phyloP scores from a whole-genome alignment of 2,113 vertebrate genomes.

The Xenopus borealis region DNA sequence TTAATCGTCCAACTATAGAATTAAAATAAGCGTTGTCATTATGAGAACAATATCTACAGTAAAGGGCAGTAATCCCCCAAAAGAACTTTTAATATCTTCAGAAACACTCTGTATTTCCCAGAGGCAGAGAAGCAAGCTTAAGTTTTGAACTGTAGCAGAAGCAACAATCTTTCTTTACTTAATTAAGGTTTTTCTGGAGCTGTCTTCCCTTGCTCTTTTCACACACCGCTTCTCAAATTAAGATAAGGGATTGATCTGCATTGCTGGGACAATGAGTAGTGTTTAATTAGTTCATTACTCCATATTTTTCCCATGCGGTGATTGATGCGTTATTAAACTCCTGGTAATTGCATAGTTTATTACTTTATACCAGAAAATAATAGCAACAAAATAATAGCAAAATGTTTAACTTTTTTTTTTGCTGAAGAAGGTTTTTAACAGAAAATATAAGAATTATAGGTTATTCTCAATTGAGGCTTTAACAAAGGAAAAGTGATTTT shows the following conservation, averaged over 20 bases:
- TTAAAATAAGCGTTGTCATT: constrained; percentile 2
- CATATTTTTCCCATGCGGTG: constrained; percentile 22
- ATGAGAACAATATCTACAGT: constrained; percentile 8
- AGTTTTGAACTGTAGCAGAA: constrained; percentile 11
- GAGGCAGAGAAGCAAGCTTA: background rate
- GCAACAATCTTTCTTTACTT: constrained; percentile 17
- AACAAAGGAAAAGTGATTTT: no score
- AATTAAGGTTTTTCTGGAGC: constrained; percentile 35
- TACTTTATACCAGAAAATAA: background rate
- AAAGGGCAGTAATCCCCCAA: constrained; percentile 15
- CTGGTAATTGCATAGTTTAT: constrained; percentile 41
- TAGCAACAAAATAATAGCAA: no score
- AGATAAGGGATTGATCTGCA: constrained; percentile 44
- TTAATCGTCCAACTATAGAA: no score
- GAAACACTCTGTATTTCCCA: constrained; percentile 14
- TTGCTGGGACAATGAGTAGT: constrained; percentile 42
- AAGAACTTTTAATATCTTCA: constrained; percentile 17
- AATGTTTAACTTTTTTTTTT: no score
- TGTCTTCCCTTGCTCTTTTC: constrained; percentile 33
- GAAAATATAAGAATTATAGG: no score
- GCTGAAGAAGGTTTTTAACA: no score
- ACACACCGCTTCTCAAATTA: constrained; percentile 16
- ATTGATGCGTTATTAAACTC: constrained; percentile 40
- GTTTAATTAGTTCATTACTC: constrained; percentile 46
- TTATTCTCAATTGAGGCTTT: no score